Evolutionary conservation across 1,140 invertebrate species (phyloP).

Genomic region (Chionoecetes opilio): DNA sequence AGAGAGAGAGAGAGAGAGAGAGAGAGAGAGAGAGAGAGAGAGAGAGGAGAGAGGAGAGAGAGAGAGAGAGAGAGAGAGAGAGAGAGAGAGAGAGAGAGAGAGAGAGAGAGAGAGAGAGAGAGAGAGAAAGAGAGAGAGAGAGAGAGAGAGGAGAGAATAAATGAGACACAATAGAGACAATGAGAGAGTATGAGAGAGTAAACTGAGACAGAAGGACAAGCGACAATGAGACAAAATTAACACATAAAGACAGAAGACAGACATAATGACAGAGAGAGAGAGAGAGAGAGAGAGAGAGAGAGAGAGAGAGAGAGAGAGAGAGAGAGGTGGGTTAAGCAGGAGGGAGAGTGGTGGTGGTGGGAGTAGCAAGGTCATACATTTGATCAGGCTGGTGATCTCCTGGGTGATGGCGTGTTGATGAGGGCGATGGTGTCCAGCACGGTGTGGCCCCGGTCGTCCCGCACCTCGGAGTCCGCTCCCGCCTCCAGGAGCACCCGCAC

Average conservation of each 20-base stretch:
- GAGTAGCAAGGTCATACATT: conserved; percentile 87
- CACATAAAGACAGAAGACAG: background rate
- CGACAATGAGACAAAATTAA: too few species aligned
- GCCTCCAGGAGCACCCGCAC: conserved; percentile 92
- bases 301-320: background rate
- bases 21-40: background rate
- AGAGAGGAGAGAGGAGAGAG: background rate
- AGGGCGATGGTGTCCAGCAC: conserved; percentile 94
- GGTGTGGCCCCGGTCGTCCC: conserved; percentile 91
- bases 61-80: conserved; percentile 22
- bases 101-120: conserved; percentile 20
- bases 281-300: background rate
- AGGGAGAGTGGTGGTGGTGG: conserved; percentile 15
- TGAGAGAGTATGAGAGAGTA: background rate
- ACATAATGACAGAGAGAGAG: background rate
- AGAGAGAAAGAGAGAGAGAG: background rate
- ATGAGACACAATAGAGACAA: background rate
- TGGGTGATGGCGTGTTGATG: conserved; percentile 94
- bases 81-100: background rate
- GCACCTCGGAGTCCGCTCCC: conserved; percentile 92
- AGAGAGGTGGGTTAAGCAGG: too few species aligned
- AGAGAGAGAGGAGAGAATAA: background rate
- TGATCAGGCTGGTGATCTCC: conserved; percentile 92
- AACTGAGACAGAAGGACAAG: background rate
- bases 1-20: background rate